phyloP scores from a whole-genome alignment of 2,797 vertebrate species.

The Tenualosa ilisha region DNA sequence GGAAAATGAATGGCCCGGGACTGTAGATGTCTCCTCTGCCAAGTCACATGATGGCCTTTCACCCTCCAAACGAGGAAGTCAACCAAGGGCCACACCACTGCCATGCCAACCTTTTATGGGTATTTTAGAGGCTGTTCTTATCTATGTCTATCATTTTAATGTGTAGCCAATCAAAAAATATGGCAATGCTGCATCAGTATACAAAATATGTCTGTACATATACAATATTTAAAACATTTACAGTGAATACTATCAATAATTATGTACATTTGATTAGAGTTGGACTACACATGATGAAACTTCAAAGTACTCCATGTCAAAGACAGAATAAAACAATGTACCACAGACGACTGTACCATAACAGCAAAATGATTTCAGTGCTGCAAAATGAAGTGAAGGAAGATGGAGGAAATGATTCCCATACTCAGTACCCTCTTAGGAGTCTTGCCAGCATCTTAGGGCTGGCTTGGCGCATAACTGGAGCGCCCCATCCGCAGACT shows the following conservation, averaged over 20 bases:
- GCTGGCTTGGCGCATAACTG: neutral
- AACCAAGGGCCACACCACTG: conserved; percentile 27
- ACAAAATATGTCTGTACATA: conserved; percentile 83
- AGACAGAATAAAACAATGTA: conserved; percentile 46
- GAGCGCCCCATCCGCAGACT: neutral
- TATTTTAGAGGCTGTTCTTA: conserved; percentile 41
- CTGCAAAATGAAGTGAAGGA: conserved; percentile 50
- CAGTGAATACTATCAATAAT: conserved; percentile 56
- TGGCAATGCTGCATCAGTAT: conserved; percentile 72
- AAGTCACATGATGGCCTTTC: neutral
- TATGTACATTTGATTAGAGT: conserved; percentile 55
- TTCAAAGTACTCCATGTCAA: conserved; percentile 35
- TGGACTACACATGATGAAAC: conserved; percentile 44
- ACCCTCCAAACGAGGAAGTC: conserved; percentile 22
- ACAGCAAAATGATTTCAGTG: conserved; percentile 53
- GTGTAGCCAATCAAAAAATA: conserved; percentile 71
- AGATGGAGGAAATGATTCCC: conserved; percentile 22
- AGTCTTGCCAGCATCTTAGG: neutral
- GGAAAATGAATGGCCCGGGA: neutral
- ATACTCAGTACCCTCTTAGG: conserved; percentile 11
- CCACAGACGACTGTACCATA: conserved; percentile 53
- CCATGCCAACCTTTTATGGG: conserved; percentile 45
- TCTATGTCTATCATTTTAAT: conserved; percentile 54
- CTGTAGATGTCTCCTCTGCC: neutral
- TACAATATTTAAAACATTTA: conserved; percentile 83